phyloP scores from a whole-genome alignment of 2,113 vertebrate species.

The Istiophorus platypterus region DNA sequence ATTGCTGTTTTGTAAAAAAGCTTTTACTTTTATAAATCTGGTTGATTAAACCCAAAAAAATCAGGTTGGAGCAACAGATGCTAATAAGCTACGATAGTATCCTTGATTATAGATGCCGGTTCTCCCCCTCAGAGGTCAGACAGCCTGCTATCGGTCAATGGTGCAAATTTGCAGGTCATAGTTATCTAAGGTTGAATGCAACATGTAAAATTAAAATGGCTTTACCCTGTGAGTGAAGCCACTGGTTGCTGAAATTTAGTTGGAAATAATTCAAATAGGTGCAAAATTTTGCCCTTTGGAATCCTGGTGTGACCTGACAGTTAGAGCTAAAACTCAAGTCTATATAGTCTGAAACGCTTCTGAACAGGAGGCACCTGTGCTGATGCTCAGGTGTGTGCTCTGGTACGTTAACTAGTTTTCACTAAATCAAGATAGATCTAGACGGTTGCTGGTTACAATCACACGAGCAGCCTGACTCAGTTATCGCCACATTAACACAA shows the following conservation, averaged over 20 bases:
- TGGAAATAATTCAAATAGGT: no score
- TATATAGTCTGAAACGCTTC: not conserved
- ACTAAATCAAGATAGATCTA: not conserved
- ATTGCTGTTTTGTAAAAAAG: no score
- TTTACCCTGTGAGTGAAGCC: not conserved
- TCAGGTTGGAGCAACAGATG: no score
- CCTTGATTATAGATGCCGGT: no score
- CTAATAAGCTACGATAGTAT: no score
- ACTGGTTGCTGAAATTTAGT: not conserved
- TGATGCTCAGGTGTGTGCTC: not conserved
- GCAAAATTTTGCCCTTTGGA: no score
- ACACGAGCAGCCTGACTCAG: not conserved
- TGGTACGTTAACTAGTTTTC: constrained; percentile 8
- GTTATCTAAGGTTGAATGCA: not conserved
- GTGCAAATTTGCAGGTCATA: no score
- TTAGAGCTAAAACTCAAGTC: not conserved
- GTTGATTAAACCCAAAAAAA: no score
- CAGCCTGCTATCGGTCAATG: not conserved
- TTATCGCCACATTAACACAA: constrained; percentile 12
- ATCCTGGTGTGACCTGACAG: not conserved
- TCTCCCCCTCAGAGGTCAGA: not conserved
- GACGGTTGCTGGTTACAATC: constrained; percentile 11
- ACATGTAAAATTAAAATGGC: not conserved
- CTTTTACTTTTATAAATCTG: no score
- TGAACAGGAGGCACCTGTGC: not conserved